Conservation (phyloP, 2,888 invertebrate genomes). For the Sinotaia quadrata region DNA sequence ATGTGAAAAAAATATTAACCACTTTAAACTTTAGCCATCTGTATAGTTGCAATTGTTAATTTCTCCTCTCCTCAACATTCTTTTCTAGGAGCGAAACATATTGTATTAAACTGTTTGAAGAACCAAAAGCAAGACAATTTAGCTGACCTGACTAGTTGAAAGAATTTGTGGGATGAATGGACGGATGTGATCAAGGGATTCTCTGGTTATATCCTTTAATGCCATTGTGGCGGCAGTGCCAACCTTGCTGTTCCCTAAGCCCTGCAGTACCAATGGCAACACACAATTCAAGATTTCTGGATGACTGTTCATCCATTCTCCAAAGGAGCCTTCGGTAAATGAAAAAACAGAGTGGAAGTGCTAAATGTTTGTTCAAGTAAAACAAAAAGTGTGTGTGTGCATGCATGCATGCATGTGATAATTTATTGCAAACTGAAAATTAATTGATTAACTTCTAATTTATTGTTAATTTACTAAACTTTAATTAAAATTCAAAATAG, state of each 20-base stretch:
- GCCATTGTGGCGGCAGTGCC: constrained; percentile 89
- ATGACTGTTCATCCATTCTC: constrained; percentile 86
- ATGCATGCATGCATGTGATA: too few species aligned
- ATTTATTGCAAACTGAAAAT: too few species aligned
- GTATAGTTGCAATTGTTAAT: too few species aligned
- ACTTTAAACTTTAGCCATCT: too few species aligned
- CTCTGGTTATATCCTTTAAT: constrained; percentile 87
- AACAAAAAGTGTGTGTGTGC: too few species aligned
- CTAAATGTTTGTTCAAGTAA: not conserved
- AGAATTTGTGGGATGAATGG: constrained; percentile 85
- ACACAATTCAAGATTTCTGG: constrained; percentile 80
- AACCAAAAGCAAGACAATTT: not conserved
- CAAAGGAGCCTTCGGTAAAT: constrained; percentile 80
- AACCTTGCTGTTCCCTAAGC: constrained; percentile 79
- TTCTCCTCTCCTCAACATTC: too few species aligned
- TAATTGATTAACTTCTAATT: not conserved
- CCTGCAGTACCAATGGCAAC: constrained; percentile 80
- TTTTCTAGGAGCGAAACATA: too few species aligned
- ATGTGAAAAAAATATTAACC: too few species aligned
- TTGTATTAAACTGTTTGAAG: too few species aligned
- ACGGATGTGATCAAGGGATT: constrained; percentile 83
- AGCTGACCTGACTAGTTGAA: constrained; percentile 76
- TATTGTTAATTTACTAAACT: too few species aligned
- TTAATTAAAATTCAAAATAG: too few species aligned
- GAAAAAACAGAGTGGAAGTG: too few species aligned